These are phyloP conservation scores for Myotis planiceps DNA, from an alignment of 2,797 vertebrate genomes.

Conservation along the genomic window DNA sequence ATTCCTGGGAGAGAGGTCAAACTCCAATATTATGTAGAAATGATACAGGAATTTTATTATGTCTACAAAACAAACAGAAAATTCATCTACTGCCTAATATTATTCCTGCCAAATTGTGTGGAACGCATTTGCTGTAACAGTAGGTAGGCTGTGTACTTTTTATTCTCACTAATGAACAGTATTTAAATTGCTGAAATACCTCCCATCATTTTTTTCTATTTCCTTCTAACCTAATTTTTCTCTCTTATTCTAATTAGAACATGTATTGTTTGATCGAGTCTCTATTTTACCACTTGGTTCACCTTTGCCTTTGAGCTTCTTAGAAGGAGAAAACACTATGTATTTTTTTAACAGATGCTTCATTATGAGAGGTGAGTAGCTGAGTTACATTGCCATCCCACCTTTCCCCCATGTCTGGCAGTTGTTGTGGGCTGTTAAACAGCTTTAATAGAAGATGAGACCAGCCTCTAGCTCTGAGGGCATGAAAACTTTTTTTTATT, in stretches of 20 bases:
- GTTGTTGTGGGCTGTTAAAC: constrained; percentile 57
- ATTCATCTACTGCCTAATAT: constrained; percentile 48
- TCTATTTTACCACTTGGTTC: background rate
- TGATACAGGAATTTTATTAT: background rate
- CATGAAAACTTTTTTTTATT: constrained; percentile 56
- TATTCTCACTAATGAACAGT: constrained; percentile 46
- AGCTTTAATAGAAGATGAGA: constrained; percentile 61
- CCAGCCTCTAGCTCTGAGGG: constrained; percentile 37
- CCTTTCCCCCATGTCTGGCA: constrained; percentile 31
- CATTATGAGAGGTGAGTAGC: background rate
- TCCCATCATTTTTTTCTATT: constrained; percentile 30
- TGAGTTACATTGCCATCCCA: constrained; percentile 27
- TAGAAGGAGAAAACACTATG: background rate
- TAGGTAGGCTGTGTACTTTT: constrained; percentile 22
- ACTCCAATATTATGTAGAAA: constrained; percentile 1
- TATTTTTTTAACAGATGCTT: constrained; percentile 59
- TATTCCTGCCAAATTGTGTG: constrained; percentile 54
- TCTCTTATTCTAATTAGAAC: background rate
- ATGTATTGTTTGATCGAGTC: background rate
- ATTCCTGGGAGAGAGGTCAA: constrained; percentile 3
- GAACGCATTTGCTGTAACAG: constrained; percentile 51
- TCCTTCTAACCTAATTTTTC: background rate
- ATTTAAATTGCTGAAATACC: constrained; percentile 29
- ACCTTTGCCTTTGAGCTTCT: background rate
- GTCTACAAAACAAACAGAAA: constrained; percentile 56